Percentiles rank a stretch among this genome's conserved stretches.
phyloP scores from a whole-genome alignment of 1,140 invertebrate genomes.

The Cyphomyrmex costatus region DNA sequence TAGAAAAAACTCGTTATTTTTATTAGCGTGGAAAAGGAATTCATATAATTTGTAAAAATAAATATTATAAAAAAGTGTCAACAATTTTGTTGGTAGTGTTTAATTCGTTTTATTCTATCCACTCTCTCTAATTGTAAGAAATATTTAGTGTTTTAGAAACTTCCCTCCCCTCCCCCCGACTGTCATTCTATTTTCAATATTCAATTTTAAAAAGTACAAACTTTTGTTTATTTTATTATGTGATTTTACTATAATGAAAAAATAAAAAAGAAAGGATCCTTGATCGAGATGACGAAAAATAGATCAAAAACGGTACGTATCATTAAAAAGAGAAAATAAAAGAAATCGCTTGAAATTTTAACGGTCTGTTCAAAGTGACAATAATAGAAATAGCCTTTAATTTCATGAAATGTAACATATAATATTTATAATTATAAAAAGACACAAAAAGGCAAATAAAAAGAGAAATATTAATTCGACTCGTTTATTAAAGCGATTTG shows the following conservation, averaged over 20 bases:
- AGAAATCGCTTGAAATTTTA: background rate
- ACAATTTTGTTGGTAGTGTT: background rate
- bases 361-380: background rate
- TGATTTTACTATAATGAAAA: background rate
- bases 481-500: background rate
- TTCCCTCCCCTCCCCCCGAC: no score
- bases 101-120: background rate
- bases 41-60: background rate
- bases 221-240: conserved; percentile 10
- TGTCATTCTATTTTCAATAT: background rate
- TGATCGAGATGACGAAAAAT: background rate
- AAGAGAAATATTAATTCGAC: background rate
- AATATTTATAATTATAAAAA: no score
- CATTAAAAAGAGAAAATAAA: background rate
- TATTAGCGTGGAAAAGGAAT: background rate
- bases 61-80: background rate
- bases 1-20: background rate
- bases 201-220: background rate
- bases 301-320: background rate
- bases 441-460: background rate
- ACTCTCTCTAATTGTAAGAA: background rate
- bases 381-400: background rate
- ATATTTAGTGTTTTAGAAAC: background rate
- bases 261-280: conserved; percentile 9
- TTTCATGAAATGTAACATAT: background rate